phyloP scores from a whole-genome alignment of 1,140 invertebrate genomes.

The Radopholus similis region DNA sequence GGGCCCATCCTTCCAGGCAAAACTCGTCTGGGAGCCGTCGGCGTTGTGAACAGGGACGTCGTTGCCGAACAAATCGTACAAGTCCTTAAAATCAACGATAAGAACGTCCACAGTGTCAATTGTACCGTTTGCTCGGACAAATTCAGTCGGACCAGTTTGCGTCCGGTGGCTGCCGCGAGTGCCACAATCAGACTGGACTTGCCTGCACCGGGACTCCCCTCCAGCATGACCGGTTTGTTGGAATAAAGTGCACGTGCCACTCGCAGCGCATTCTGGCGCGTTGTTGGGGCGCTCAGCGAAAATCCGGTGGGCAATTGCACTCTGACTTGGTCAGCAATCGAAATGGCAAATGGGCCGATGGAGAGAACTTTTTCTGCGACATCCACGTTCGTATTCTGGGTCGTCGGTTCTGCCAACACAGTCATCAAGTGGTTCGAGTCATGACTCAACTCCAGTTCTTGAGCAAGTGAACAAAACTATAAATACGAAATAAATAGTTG shows the following conservation, averaged over 20 bases:
- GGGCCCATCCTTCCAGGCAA: slow-evolving; percentile 92
- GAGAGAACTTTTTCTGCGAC: slow-evolving; percentile 11
- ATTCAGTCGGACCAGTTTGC: slow-evolving; percentile 83
- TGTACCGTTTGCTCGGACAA: slow-evolving; percentile 90
- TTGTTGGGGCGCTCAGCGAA: slow-evolving; percentile 59
- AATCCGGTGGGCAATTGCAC: slow-evolving; percentile 6
- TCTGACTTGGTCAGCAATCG: background rate
- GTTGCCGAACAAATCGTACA: slow-evolving; percentile 93
- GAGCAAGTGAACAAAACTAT: slow-evolving; percentile 6
- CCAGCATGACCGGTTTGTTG: slow-evolving; percentile 81
- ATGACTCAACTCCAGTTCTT: too few relatives aligned
- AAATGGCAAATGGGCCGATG: slow-evolving; percentile 17
- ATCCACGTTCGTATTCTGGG: background rate
- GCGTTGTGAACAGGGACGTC: slow-evolving; percentile 80
- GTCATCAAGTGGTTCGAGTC: too few relatives aligned
- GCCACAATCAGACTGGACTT: slow-evolving; percentile 91
- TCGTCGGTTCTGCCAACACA: too few relatives aligned
- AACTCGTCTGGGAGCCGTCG: slow-evolving; percentile 74
- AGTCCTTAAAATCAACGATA: slow-evolving; percentile 70
- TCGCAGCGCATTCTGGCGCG: slow-evolving; percentile 75
- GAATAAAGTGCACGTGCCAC: slow-evolving; percentile 82
- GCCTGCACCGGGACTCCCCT: slow-evolving; percentile 95
- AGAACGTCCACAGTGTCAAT: slow-evolving; percentile 11
- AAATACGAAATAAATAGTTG: too few relatives aligned
- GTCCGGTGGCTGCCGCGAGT: slow-evolving; percentile 78